phyloP scores from a whole-genome alignment of 2,113 vertebrate genomes.

The Peromyscus californicus region DNA sequence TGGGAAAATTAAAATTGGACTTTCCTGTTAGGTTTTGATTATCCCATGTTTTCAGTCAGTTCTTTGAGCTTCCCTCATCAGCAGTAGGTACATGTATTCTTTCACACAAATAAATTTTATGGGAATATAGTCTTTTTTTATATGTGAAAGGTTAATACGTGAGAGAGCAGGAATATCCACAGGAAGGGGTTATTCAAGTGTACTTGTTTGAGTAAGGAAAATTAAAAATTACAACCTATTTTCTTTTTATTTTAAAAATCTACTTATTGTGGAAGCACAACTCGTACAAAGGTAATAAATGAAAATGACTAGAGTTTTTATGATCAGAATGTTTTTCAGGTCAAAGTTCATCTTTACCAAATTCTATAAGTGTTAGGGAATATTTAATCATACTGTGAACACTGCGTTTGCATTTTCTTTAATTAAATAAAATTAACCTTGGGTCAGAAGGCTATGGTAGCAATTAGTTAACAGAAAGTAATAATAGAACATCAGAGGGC shows the following conservation, averaged over 20 bases:
- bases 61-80: not conserved
- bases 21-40: not conserved
- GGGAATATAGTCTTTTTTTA: not conserved
- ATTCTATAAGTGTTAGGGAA: not conserved
- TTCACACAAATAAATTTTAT: not conserved
- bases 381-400: too few species aligned
- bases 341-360: not conserved
- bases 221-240: not conserved
- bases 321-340: not conserved
- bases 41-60: not conserved
- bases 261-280: not conserved
- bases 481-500: too few species aligned
- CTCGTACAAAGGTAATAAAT: not conserved
- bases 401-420: too few species aligned
- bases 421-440: too few species aligned
- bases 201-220: not conserved
- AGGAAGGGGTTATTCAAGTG: conserved; percentile 1
- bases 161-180: not conserved
- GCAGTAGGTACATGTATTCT: not conserved
- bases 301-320: not conserved
- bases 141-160: not conserved
- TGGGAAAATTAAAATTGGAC: not conserved
- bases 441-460: too few species aligned
- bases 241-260: conserved; percentile 7
- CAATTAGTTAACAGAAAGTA: too few species aligned